Conservation (phyloP, 2,113 vertebrate species). For the Eira barbara region DNA sequence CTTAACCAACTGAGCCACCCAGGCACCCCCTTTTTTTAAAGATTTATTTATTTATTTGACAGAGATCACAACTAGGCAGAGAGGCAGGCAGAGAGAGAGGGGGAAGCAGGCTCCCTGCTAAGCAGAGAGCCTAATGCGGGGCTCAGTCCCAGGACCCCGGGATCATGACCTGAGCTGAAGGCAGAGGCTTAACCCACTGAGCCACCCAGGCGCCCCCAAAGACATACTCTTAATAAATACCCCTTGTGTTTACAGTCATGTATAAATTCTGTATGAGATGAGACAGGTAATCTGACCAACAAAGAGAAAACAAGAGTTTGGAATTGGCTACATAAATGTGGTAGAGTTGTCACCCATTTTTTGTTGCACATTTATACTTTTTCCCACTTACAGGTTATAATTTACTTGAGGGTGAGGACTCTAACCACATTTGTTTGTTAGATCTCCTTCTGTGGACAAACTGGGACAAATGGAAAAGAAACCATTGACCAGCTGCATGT, state of each 20-base stretch:
- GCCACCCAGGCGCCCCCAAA: neutral
- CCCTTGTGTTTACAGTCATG: neutral
- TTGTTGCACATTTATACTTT: neutral
- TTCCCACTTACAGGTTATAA: neutral
- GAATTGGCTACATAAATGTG: neutral
- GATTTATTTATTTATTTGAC: no score
- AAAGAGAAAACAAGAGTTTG: neutral
- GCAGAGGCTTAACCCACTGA: no score
- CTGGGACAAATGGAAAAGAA: neutral
- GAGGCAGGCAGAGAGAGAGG: no score
- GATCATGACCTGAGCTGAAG: no score
- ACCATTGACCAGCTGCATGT: neutral
- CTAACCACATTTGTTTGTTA: neutral
- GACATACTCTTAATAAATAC: neutral
- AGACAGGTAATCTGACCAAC: neutral
- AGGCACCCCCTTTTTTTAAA: no score
- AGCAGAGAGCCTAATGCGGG: no score
- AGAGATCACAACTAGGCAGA: no score
- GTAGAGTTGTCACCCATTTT: neutral
- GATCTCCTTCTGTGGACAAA: neutral
- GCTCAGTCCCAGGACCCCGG: no score
- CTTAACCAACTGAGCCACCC: no score
- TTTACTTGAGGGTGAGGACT: neutral
- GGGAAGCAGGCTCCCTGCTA: no score
- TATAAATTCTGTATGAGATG: slow-evolving; percentile 3